Conservation (phyloP, 2,888 invertebrate genomes). For the Drosophila formosana region DNA sequence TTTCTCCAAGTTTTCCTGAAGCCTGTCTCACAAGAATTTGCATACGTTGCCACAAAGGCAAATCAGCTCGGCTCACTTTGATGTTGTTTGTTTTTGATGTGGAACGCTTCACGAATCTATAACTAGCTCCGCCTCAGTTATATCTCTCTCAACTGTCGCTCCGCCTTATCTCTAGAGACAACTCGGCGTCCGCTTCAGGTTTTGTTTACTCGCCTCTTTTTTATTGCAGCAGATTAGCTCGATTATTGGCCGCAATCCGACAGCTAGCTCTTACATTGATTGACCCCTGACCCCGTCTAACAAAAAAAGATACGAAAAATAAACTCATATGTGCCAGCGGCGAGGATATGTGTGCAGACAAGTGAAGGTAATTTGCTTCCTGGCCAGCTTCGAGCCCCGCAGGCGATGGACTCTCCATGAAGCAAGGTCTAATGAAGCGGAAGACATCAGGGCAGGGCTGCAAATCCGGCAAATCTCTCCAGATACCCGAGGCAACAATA, state of each 20-base stretch:
- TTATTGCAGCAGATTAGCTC: slow-evolving; percentile 42
- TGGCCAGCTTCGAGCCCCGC: slow-evolving; percentile 6
- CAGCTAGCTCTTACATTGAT: slow-evolving; percentile 36
- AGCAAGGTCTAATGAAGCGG: slow-evolving; percentile 61
- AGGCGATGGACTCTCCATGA: slow-evolving; percentile 40
- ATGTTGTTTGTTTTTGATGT: slow-evolving; percentile 60
- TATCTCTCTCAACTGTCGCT: slow-evolving; percentile 10
- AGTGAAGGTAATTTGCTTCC: slow-evolving; percentile 71
- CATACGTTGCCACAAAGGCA: slow-evolving; percentile 49
- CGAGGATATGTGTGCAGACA: slow-evolving; percentile 51
- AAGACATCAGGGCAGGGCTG: slow-evolving; percentile 25
- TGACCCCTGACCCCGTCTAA: slow-evolving; percentile 53
- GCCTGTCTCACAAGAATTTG: slow-evolving; percentile 34
- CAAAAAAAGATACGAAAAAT: background rate
- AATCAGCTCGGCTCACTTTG: slow-evolving; percentile 52
- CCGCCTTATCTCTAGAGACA: slow-evolving; percentile 37
- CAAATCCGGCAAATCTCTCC: slow-evolving; percentile 11
- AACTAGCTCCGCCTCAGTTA: slow-evolving; percentile 33
- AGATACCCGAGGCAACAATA: slow-evolving; percentile 2
- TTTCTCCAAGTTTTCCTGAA: background rate
- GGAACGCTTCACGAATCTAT: slow-evolving; percentile 47
- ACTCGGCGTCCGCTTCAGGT: slow-evolving; percentile 7
- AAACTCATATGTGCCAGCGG: slow-evolving; percentile 53
- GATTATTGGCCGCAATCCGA: slow-evolving; percentile 32
- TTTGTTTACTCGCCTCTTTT: slow-evolving; percentile 15